A percentile compares a stretch with the other conserved stretches of the same genome.
Conservation (phyloP, 2,797 vertebrate species). For the Hydrocynus forskahlii region DNA sequence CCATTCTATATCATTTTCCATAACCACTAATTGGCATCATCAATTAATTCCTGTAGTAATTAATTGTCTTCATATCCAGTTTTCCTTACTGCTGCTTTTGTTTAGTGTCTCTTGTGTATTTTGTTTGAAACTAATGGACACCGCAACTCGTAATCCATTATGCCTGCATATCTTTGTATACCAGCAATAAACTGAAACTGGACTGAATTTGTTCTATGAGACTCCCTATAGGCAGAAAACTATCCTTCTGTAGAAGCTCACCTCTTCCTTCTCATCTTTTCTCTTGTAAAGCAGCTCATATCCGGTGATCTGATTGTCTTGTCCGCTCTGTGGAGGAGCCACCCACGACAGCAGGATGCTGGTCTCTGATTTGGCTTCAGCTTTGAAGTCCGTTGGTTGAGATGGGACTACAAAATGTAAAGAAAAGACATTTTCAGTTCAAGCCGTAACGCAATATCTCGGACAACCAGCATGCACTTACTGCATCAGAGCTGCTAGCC, state of each 20-base stretch:
- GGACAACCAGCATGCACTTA: background rate
- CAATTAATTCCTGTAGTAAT: too few species aligned
- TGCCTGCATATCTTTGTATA: too few species aligned
- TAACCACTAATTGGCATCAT: too few species aligned
- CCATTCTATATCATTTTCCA: background rate
- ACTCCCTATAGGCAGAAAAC: background rate
- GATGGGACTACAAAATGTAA: conserved; percentile 82
- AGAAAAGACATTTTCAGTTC: background rate
- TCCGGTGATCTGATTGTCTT: conserved; percentile 92
- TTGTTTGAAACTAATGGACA: too few species aligned
- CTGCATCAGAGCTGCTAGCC: background rate
- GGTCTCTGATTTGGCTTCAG: conserved; percentile 97
- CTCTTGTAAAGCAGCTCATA: conserved; percentile 97
- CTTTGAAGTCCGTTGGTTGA: conserved; percentile 94
- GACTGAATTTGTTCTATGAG: too few species aligned
- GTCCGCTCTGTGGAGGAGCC: conserved; percentile 84
- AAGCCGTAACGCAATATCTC: background rate
- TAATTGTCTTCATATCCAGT: too few species aligned
- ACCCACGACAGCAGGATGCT: conserved; percentile 96
- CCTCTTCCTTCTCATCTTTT: conserved; percentile 94
- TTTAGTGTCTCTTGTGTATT: too few species aligned
- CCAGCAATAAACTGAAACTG: too few species aligned
- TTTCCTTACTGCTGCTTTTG: too few species aligned
- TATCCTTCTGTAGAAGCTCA: conserved; percentile 62
- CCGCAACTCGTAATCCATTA: too few species aligned